Conservation (phyloP, 2,113 vertebrate genomes). For the Lepus timidus region DNA sequence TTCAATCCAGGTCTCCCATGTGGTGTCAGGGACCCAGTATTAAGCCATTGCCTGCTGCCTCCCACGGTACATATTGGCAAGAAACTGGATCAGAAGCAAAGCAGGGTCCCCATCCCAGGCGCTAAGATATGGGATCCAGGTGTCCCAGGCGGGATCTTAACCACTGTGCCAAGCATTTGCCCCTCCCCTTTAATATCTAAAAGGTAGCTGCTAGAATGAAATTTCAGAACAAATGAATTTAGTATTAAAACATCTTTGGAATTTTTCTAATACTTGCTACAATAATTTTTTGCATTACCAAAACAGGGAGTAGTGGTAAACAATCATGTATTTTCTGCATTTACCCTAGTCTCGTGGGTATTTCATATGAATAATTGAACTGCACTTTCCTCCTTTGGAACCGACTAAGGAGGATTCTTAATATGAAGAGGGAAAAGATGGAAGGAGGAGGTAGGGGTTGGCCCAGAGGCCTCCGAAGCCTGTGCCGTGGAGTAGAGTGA, state of each 20-base stretch:
- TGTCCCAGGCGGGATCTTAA: too few species aligned
- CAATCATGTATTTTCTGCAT: conserved; percentile 42
- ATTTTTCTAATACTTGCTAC: conserved; percentile 13
- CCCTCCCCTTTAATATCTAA: conserved; percentile 10
- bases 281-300: conserved; percentile 32
- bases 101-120: too few species aligned
- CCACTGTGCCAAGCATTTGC: too few species aligned
- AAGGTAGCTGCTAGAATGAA: background rate
- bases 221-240: conserved; percentile 13
- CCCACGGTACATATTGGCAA: too few species aligned
- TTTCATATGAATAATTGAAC: conserved; percentile 38
- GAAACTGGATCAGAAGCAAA: too few species aligned
- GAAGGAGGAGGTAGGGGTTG: background rate
- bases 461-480: background rate
- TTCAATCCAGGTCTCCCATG: too few species aligned
- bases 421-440: background rate
- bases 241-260: background rate
- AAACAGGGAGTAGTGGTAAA: background rate
- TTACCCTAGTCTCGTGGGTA: conserved; percentile 14
- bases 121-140: too few species aligned
- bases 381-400: conserved; percentile 21
- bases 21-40: too few species aligned
- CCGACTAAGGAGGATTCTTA: conserved; percentile 3
- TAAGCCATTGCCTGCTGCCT: too few species aligned
- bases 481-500: background rate